phyloP scores from a whole-genome alignment of 2,797 vertebrate species.

The Macrochelys suwanniensis region DNA sequence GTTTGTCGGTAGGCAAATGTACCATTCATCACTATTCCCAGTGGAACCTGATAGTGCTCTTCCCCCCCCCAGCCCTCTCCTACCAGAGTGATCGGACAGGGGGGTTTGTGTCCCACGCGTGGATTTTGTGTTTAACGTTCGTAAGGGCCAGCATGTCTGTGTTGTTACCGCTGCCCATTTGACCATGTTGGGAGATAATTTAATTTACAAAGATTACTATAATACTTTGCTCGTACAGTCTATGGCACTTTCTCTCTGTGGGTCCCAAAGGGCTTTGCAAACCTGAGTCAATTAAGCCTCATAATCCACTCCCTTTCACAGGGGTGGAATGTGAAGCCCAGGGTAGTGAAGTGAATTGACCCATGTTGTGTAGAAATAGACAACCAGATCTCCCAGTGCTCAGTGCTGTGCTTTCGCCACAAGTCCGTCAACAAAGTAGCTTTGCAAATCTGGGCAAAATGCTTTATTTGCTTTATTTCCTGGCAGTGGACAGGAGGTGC shows the following conservation, averaged over 20 bases:
- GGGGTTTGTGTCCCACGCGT: background rate
- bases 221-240: background rate
- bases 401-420: background rate
- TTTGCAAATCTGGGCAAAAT: background rate
- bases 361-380: background rate
- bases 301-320: background rate
- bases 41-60: too few species aligned
- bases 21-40: too few species aligned
- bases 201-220: rapidly evolving
- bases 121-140: too few species aligned
- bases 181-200: background rate
- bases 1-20: background rate
- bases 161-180: background rate
- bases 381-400: too few species aligned
- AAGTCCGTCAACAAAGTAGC: background rate
- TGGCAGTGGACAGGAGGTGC: slow-evolving; percentile 24
- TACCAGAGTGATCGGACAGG: background rate
- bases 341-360: background rate
- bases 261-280: background rate
- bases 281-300: background rate
- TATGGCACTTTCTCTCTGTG: background rate
- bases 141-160: background rate
- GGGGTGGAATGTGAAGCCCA: too few species aligned
- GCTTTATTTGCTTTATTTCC: background rate
- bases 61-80: too few species aligned